A percentile compares a stretch with the other conserved stretches of the same genome.
These are phyloP conservation scores for Poeciliopsis presidionis DNA, from an alignment of 2,797 vertebrate species.

Conservation along the genomic window DNA sequence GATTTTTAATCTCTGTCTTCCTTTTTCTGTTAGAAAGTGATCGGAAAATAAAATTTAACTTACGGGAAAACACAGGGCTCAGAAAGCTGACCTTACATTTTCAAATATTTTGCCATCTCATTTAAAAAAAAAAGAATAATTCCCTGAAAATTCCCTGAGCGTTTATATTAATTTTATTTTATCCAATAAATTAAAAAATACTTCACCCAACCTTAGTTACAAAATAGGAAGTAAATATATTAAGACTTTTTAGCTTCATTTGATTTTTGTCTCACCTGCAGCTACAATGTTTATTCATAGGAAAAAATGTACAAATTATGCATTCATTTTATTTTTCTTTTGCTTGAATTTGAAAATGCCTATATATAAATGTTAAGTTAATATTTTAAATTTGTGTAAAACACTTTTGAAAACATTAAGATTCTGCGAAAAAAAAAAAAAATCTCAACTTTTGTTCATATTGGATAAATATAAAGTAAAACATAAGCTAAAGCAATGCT, in stretches of 20 bases:
- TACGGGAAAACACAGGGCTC: neutral
- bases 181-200: neutral
- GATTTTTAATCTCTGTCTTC: neutral
- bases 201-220: neutral
- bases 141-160: neutral
- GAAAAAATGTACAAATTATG: neutral
- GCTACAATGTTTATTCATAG: neutral
- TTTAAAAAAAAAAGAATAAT: neutral
- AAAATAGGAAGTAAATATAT: neutral
- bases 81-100: neutral
- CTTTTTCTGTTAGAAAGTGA: neutral
- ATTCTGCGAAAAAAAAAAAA: no score
- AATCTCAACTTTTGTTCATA: neutral
- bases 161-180: neutral
- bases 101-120: neutral
- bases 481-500: neutral
- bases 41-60: neutral
- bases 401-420: neutral
- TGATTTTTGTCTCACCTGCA: neutral
- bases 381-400: neutral
- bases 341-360: neutral
- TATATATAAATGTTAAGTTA: neutral
- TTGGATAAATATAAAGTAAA: neutral
- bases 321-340: neutral
- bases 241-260: neutral